Base-by-base conservation (phyloP, 2,888 invertebrate genomes). In the Drosophila pseudotakahashii region DNA sequence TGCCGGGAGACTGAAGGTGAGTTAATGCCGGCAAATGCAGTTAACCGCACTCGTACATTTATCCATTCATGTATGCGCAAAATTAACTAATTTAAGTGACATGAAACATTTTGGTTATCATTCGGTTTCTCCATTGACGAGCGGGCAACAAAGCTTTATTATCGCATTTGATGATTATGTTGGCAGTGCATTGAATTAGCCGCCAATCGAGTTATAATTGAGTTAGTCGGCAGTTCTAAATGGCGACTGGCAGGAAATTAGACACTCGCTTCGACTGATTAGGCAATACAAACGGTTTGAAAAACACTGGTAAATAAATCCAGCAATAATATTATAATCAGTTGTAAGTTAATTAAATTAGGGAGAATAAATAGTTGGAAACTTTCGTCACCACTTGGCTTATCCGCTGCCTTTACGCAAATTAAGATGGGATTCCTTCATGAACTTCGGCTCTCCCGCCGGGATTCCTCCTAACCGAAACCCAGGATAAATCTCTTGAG, bases 41-140 rank as follows among this genome's bases (percentile, higher is more conserved):
- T 19, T 39, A 53, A 79, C 79, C 85, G 44, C 86, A 88, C 37
- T 53, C 55, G 69, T 44, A 44, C 67, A 79, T 82, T 85, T 82
- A 75, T 79, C 82, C 75, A 67, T 82, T 62, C 59, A 82, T 88
- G 88, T 77, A 76, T 79, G 77, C 86, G 75, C 85, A 77, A 85
- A 85, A 88, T 85, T 82, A 85, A 82, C 82, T 79, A 76, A 79
- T 88, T 88, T 77, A 88, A 88, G 77, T 82, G 88, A 79, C 77
- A 88, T 86, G 66, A 59, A 79, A 82, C 77, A 85, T 79, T 75
- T 74, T 58, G 75, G 85, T 62, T 83, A 48, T 45, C 60, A 66
- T 58, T 70, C 77, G 70, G 71, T 76, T 76, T 42, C 26, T 26
- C 48, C 58, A 67, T 53, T 71, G 64, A 59, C 64, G 68, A 66